These are phyloP conservation scores for Drosophila orena DNA, from an alignment of 1,140 invertebrate genomes.

Conservation along the genomic window DNA sequence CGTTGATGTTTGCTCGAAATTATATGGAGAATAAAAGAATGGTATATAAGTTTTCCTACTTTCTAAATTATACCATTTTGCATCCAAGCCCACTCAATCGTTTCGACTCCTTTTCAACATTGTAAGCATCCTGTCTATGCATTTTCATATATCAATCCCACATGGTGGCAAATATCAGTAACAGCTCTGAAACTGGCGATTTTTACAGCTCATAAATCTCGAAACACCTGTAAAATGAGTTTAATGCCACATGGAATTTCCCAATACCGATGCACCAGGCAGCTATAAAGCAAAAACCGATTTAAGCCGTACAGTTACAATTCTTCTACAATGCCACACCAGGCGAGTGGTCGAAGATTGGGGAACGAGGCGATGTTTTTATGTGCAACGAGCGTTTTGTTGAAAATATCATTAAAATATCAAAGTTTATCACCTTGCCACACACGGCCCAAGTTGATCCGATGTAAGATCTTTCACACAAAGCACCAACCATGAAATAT, in stretches of 20 bases:
- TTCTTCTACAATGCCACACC: conserved; percentile 48
- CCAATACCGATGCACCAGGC: conserved; percentile 31
- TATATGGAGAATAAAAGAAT: background rate
- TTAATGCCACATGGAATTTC: conserved; percentile 58
- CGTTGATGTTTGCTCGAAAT: background rate
- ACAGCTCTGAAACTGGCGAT: conserved; percentile 53
- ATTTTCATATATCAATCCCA: conserved; percentile 6
- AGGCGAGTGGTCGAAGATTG: conserved; percentile 23
- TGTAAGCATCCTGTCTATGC: background rate
- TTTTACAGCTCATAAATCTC: conserved; percentile 81
- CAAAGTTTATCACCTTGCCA: conserved; percentile 83
- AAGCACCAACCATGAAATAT: conserved; percentile 29
- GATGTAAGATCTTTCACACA: conserved; percentile 54
- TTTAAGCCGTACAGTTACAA: conserved; percentile 77
- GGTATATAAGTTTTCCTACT: too few relatives aligned
- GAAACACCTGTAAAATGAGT: conserved; percentile 74
- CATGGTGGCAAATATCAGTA: conserved; percentile 29
- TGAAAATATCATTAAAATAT: conserved; percentile 84
- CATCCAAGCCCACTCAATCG: background rate
- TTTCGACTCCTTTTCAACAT: conserved; percentile 4
- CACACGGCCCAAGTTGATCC: conserved; percentile 57
- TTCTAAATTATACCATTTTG: too few relatives aligned
- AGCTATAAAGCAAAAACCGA: conserved; percentile 75
- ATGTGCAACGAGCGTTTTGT: conserved; percentile 81
- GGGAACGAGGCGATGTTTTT: conserved; percentile 54